Base-by-base conservation (phyloP, 1,140 invertebrate species). In the Leguminivora glycinivorella region DNA sequence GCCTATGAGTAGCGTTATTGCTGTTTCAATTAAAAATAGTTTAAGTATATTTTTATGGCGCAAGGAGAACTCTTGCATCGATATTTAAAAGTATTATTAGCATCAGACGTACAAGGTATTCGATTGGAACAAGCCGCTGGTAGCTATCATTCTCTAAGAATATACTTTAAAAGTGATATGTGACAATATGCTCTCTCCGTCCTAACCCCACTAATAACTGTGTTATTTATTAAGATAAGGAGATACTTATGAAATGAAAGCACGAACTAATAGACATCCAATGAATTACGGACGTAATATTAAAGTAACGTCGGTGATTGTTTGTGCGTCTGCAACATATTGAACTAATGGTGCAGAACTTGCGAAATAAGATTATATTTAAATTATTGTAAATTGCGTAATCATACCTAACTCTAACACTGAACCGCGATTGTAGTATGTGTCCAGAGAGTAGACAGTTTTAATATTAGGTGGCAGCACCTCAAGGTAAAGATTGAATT, bases 91-190 rank as follows among this genome's bases (percentile, higher is more conserved):
- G 34, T n/a, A 14, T 38, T 6, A 12, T 38, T n/a, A n/a, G 34
- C 10, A 38, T 14, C 34, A 38, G 10, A 38, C 31, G 14, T 22
- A 14, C 9, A 63, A n/a, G 5, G 26, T 58, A 58, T 17, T 10
- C 17, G 9, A 63, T 63, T 63, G 9, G 58, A 29, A 29, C 19
- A 19, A 63, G 58, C 58, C 58, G 25, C 7, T 29, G 25, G 31
- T 19, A 63, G 26, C 14, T 63, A 63, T 29, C 58, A 34, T 17
- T 26, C 58, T 17, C 58, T 63, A 29, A 60, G 56, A 26, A 63
- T 63, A 60, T 60, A 31, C 26, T n/a, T 63, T 63, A 19, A 52
- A 52, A 63, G 58, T 63, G 58, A 63, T 63, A 63, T 63, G 58
- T 63, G 58, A 63, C 58, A 63, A 34, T 63, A 60, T 63, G 26